Evolutionary conservation across 2,113 vertebrate genomes (phyloP), one percentile per base, ranked within the genome.

Genomic region (Phalacrocorax aristotelis): DNA sequence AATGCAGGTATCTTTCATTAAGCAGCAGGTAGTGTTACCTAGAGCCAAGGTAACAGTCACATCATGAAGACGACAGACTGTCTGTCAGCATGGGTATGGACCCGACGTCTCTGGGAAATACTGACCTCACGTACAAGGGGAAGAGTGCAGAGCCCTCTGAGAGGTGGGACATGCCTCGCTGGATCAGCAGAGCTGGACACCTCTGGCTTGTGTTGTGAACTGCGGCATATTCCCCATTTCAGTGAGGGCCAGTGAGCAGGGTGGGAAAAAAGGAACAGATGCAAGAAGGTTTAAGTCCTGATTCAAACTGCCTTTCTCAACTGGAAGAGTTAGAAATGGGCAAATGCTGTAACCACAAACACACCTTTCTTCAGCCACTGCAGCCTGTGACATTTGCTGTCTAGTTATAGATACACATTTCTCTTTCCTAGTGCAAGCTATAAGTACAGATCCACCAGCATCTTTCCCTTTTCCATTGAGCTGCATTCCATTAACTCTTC

Each of bases 361-460:
- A 5, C 11, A 40, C 27, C 15, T 42, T 42, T 44, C 64, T 78
- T 16, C 8, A 46, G 46, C 52, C 69, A 40, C 15, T 12, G 6
- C 68, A 69, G 46, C 44, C 81, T 18, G 1, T 13, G 58, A 61
- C 0, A 1, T 21, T 4, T 58, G 2, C 55, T 26, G 26, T 26
- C 40, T 66, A 55, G 18, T 27, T 19, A 29, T 0, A 60, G 52
- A 60, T 2, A 13, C 0, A 0, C 13, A 12, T 36, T 89, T 58
- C 27, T 64, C 38, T 52, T 84, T 61, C 70, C 42, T 46, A 22
- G 26, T 44, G 38, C 26, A 62, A 62, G 40, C 34, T 54, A 7
- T 7, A 78, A 48, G 66, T 79, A 83, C 54, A 76, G 20, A 75
- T 62, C 81, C 46, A 54, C 34, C 58, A 44, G 10, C 42, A 74